Evolutionary conservation across 2,888 invertebrate species (phyloP), one percentile per base, ranked within the genome.

Genomic region (Himalopsyche anomala): DNA sequence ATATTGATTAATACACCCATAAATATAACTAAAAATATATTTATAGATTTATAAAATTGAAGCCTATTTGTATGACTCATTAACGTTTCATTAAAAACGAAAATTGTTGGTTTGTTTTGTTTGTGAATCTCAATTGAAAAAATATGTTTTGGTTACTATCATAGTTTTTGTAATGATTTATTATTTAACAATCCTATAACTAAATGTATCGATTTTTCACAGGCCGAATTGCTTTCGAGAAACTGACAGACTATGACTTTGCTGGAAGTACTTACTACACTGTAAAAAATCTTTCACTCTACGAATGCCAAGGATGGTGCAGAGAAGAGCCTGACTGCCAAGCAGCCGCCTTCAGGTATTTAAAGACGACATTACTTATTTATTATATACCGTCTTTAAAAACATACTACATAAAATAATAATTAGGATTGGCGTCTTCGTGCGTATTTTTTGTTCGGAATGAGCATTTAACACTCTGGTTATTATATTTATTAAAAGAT

Each of bases 261-360:
- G 94, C 96, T 85, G 98, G 98, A 84, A 97, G 96, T 86, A 97
- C 97, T 69, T 98, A 98, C 91, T 98, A 98, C 93, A 98, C 96
- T 84, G 97, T 98, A 84, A 96, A 97, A 91, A 98, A 98, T 92
- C 94, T 98, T 79, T 97, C 98, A 19, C 93, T 98, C 81, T 98
- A 97, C 93, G 98, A 98, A 92, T 98, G 98, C 91, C 98, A 98
- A 91, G 98, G 98, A 54, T 98, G 98, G 98, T 98, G 98, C 91
- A 94, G 98, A 82, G 98, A 98, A 91, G 98, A 98, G 90, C 95
- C 96, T 0, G 97, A 98, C 90, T 98, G 98, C 90, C 97, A 97
- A 90, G 98, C 98, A 2, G 98, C 98, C 6, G 96, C 97, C 4
- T 98, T 98, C 91, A 95, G 95, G 95, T 95, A 89, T 89, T 62